A percentile compares a stretch with the other conserved stretches of the same genome.
Conservation (phyloP, 2,888 invertebrate genomes). For the Cerastoderma edule region DNA sequence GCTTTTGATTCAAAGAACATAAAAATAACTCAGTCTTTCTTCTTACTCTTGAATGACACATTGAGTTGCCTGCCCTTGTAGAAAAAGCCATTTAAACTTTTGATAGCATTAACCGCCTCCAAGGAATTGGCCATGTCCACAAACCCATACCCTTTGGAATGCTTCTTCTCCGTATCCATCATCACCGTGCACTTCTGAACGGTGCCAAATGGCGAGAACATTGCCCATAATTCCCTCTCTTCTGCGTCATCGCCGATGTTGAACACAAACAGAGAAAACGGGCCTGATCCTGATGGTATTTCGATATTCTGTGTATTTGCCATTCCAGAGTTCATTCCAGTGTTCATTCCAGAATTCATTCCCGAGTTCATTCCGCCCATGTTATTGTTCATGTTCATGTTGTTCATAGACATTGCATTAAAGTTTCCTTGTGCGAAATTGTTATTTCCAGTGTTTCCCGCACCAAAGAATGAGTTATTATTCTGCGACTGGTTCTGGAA, state of each 20-base stretch:
- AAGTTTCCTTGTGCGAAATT: too few relatives aligned
- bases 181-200: slow-evolving; percentile 84
- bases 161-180: slow-evolving; percentile 79
- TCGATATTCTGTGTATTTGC: slow-evolving; percentile 28
- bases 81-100: slow-evolving; percentile 81
- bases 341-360: slow-evolving; percentile 14
- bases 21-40: slow-evolving; percentile 11
- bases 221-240: slow-evolving; percentile 82
- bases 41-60: slow-evolving; percentile 77
- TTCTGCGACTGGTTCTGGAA: not conserved
- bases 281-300: slow-evolving; percentile 49
- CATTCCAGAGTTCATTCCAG: slow-evolving; percentile 27
- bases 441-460: not conserved
- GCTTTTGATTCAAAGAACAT: too few relatives aligned
- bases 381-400: slow-evolving; percentile 11
- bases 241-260: slow-evolving; percentile 83
- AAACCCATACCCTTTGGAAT: slow-evolving; percentile 84
- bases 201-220: slow-evolving; percentile 83
- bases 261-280: slow-evolving; percentile 81
- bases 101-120: slow-evolving; percentile 83
- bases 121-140: slow-evolving; percentile 83
- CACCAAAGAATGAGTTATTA: slow-evolving; percentile 10
- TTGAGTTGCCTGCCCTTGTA: slow-evolving; percentile 82
- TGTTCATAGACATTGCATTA: too few relatives aligned
- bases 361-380: not conserved